phyloP scores from a whole-genome alignment of 2,888 invertebrate species.

The Philereme vetulata region DNA sequence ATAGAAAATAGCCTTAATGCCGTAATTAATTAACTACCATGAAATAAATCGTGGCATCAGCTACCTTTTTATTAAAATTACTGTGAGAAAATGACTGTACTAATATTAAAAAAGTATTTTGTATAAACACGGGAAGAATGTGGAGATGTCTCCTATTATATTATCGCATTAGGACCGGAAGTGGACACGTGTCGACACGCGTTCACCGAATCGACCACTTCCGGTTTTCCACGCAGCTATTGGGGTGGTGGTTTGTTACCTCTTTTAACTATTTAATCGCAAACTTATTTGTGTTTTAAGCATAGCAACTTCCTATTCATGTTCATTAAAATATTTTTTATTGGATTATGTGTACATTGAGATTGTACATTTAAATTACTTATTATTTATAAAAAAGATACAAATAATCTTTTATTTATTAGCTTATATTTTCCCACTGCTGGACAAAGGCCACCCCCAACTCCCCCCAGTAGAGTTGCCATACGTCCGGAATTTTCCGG shows the following conservation, averaged over 20 bases:
- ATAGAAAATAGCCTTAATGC: too few relatives aligned
- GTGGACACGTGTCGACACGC: slow-evolving; percentile 74
- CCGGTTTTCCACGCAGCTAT: slow-evolving; percentile 57
- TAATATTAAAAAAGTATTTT: slow-evolving; percentile 55
- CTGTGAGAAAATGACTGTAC: slow-evolving; percentile 54
- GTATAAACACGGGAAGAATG: slow-evolving; percentile 60
- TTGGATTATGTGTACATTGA: too few relatives aligned
- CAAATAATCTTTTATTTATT: too few relatives aligned
- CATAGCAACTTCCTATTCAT: background rate
- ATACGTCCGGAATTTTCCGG: too few relatives aligned
- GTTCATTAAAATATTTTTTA: too few relatives aligned
- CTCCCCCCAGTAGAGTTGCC: too few relatives aligned
- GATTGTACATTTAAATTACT: too few relatives aligned
- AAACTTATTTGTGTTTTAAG: slow-evolving; percentile 12
- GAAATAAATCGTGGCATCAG: background rate
- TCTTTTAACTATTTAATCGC: slow-evolving; percentile 24
- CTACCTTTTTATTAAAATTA: slow-evolving; percentile 29
- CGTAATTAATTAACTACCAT: background rate
- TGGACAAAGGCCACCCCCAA: too few relatives aligned
- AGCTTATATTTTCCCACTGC: too few relatives aligned
- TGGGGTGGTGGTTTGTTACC: slow-evolving; percentile 36
- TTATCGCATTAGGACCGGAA: slow-evolving; percentile 77
- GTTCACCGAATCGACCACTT: slow-evolving; percentile 74
- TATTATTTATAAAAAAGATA: too few relatives aligned
- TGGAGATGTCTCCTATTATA: slow-evolving; percentile 83